A percentile compares a stretch with the other conserved stretches of the same genome.
These are phyloP conservation scores for Subanguina moxae DNA, from an alignment of 1,140 invertebrate species.

Conservation along the genomic window DNA sequence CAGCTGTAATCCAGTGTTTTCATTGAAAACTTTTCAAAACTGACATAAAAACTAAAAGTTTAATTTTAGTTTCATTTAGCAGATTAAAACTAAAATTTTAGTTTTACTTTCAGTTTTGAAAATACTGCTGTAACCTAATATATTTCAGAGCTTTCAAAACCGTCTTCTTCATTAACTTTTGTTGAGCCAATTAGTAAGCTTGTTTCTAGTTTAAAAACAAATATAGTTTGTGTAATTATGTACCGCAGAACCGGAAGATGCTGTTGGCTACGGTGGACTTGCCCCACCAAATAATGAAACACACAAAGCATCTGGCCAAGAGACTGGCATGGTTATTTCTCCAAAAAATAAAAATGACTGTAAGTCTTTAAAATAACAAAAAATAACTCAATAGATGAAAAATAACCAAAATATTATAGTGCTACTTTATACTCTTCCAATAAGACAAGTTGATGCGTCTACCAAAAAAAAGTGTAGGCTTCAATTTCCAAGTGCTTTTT, in stretches of 20 bases:
- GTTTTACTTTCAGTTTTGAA: no score
- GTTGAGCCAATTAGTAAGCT: neutral
- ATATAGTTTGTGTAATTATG: neutral
- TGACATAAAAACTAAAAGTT: no score
- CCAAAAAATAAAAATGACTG: neutral
- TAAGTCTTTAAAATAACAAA: neutral
- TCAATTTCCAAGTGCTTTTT: neutral
- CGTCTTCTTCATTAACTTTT: neutral
- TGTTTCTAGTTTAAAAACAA: neutral
- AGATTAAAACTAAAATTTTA: no score
- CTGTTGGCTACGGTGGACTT: constrained; percentile 10
- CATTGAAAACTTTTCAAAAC: no score
- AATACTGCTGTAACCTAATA: neutral
- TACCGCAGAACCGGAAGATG: constrained; percentile 1
- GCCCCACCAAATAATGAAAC: neutral
- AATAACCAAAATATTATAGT: neutral
- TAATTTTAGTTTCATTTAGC: no score
- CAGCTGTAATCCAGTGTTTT: no score
- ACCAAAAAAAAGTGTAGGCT: constrained; percentile 8
- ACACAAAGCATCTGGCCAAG: neutral
- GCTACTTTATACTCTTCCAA: neutral
- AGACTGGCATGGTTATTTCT: neutral
- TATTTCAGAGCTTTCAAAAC: neutral
- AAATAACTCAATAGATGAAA: no score
- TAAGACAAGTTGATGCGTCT: neutral